Percentiles rank a stretch among this genome's conserved stretches.
These are phyloP conservation scores for Anthophora plumipes DNA, from an alignment of 2,888 invertebrate genomes.

Conservation along the genomic window DNA sequence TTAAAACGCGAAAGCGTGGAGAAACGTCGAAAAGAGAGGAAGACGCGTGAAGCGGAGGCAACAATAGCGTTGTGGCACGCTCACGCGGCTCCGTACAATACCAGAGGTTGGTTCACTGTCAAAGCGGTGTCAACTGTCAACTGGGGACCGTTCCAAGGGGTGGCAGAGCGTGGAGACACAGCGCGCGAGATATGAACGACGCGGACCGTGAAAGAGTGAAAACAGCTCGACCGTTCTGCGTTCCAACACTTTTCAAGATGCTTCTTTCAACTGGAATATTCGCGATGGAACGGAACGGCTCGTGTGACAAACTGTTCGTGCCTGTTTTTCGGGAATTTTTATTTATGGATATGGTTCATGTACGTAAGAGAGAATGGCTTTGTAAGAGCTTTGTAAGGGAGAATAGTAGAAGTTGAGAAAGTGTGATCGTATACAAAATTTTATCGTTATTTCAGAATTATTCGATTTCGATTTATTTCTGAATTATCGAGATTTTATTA, in stretches of 20 bases:
- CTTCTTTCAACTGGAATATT: neutral
- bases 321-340: neutral
- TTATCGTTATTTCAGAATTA: too few species aligned
- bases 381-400: too few species aligned
- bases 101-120: constrained; percentile 79
- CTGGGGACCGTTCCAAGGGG: constrained; percentile 63
- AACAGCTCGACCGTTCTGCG: constrained; percentile 41
- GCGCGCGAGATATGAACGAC: constrained; percentile 45
- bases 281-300: constrained; percentile 10
- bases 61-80: constrained; percentile 81
- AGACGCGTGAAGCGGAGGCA: constrained; percentile 53
- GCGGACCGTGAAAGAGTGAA: constrained; percentile 43
- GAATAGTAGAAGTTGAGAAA: too few species aligned
- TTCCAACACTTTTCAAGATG: neutral
- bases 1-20: constrained; percentile 7
- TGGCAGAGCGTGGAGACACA: constrained; percentile 70
- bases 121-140: constrained; percentile 82
- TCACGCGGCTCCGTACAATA: constrained; percentile 81
- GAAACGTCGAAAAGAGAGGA: constrained; percentile 34
- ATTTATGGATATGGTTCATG: neutral
- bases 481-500: too few species aligned
- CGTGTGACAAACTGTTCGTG: neutral
- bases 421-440: too few species aligned
- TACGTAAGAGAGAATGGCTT: too few species aligned
- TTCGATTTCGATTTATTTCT: too few species aligned